phyloP scores from a whole-genome alignment of 2,888 invertebrate genomes.

The Brenthis ino region DNA sequence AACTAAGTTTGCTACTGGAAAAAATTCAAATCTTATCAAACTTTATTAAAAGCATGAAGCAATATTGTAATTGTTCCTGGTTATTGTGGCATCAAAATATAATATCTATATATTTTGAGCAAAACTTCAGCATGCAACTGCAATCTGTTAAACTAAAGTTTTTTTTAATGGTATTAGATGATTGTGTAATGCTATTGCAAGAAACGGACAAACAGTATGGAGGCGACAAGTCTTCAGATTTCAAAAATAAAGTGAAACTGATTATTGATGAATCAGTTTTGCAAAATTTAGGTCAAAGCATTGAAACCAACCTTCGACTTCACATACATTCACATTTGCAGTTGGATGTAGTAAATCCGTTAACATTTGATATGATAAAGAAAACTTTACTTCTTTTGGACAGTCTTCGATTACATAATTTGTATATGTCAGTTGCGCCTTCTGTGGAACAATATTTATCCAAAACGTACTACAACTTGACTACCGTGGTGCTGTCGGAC shows the following conservation, averaged over 20 bases:
- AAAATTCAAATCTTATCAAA: constrained; percentile 85
- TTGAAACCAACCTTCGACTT: constrained; percentile 96
- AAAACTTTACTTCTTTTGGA: constrained; percentile 83
- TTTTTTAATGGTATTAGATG: constrained; percentile 73
- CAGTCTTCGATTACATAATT: constrained; percentile 79
- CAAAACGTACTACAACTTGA: constrained; percentile 97
- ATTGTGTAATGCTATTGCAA: constrained; percentile 64
- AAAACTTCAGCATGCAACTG: constrained; percentile 85
- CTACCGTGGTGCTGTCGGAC: constrained; percentile 97
- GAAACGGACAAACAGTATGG: constrained; percentile 61
- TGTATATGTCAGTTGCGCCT: constrained; percentile 85
- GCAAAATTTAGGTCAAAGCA: constrained; percentile 89
- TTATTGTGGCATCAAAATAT: constrained; percentile 91
- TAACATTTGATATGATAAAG: constrained; percentile 85
- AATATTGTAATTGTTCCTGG: constrained; percentile 88
- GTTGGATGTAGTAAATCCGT: constrained; percentile 87
- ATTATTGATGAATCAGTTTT: constrained; percentile 83
- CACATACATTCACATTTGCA: constrained; percentile 96
- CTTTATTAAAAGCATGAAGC: constrained; percentile 81
- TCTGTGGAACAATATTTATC: constrained; percentile 95
- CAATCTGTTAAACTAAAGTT: constrained; percentile 84
- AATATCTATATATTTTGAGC: constrained; percentile 88
- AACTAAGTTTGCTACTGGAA: constrained; percentile 83
- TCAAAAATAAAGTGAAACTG: constrained; percentile 61
- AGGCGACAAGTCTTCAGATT: constrained; percentile 56